Evolutionary conservation across 1,140 invertebrate species (phyloP).

Genomic region (Zaprionus capensis): DNA sequence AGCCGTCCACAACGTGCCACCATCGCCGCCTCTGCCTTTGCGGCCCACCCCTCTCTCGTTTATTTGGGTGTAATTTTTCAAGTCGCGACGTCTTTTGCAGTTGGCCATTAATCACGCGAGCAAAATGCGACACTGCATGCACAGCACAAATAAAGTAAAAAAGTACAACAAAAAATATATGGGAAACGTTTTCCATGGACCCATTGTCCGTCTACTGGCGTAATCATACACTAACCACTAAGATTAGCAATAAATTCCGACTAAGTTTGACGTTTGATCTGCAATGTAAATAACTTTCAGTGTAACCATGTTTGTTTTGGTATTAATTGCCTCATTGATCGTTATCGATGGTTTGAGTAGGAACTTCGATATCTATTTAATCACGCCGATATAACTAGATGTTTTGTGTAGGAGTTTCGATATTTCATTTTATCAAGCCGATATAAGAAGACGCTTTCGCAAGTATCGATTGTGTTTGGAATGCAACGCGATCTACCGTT

Average conservation of each 20-base stretch:
- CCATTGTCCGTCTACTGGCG: slow-evolving; percentile 18
- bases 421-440: not conserved
- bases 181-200: slow-evolving; percentile 30
- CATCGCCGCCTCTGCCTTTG: slow-evolving; percentile 14
- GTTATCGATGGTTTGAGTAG: not conserved
- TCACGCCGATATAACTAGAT: not conserved
- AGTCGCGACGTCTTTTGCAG: slow-evolving; percentile 76
- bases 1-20: slow-evolving; percentile 39
- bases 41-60: slow-evolving; percentile 51
- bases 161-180: slow-evolving; percentile 9
- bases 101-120: slow-evolving; percentile 70
- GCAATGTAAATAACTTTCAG: not conserved
- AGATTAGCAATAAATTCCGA: not conserved
- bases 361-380: not conserved
- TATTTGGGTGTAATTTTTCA: slow-evolving; percentile 80
- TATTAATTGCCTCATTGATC: not conserved
- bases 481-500: not conserved
- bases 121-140: slow-evolving; percentile 67
- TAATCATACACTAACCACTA: slow-evolving; percentile 20
- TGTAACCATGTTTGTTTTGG: not conserved
- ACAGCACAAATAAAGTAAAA: slow-evolving; percentile 48
- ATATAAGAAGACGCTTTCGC: not conserved
- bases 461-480: not conserved
- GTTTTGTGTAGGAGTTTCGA: not conserved
- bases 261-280: not conserved